Evolutionary conservation across 2,888 invertebrate genomes (phyloP).

Genomic region (Cinara cedri): DNA sequence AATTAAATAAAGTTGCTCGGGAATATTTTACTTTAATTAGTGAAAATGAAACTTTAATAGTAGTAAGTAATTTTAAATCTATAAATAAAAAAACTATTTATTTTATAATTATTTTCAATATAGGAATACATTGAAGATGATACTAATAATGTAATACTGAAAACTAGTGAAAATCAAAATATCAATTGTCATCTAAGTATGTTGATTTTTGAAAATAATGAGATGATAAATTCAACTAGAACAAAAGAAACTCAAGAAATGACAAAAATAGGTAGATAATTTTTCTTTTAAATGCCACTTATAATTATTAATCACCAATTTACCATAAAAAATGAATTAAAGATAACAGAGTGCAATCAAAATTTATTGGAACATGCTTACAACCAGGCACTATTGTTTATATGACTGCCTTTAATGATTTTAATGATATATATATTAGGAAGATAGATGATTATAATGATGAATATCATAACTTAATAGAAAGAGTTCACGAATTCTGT

Average conservation of each 20-base stretch:
- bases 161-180: constrained; percentile 29
- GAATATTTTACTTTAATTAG: constrained; percentile 18
- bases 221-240: neutral
- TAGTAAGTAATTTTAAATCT: constrained; percentile 34
- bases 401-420: constrained; percentile 29
- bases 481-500: constrained; percentile 32
- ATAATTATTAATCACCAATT: neutral
- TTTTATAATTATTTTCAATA: neutral
- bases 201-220: constrained; percentile 15
- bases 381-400: constrained; percentile 30
- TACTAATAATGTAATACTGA: constrained; percentile 36
- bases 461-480: constrained; percentile 33
- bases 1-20: constrained; percentile 26
- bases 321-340: neutral
- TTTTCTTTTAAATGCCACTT: neutral
- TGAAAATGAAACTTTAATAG: constrained; percentile 25
- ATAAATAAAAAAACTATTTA: neutral
- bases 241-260: constrained; percentile 9
- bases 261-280: neutral
- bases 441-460: constrained; percentile 40
- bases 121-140: neutral
- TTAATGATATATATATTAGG: constrained; percentile 41
- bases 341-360: neutral
- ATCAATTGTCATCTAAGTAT: constrained; percentile 26
- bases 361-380: neutral